Percentiles rank a stretch among this genome's conserved stretches.
phyloP scores from a whole-genome alignment of 2,888 invertebrate species.

The Drosophila mimica region DNA sequence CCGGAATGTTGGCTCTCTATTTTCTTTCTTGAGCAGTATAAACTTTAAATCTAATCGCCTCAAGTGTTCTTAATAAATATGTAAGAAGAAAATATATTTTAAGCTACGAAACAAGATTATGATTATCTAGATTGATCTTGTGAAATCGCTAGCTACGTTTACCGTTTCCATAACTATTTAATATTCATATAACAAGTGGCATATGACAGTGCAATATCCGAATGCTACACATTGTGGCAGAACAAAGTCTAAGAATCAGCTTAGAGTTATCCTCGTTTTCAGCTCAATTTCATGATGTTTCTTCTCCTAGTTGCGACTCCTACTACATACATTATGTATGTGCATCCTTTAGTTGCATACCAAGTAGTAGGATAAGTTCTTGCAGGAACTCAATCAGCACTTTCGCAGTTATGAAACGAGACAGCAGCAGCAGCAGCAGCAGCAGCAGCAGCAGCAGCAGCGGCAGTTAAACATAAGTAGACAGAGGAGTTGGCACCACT shows the following conservation, averaged over 20 bases:
- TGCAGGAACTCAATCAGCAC: constrained; percentile 63
- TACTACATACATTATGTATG: background rate
- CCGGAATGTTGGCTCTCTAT: background rate
- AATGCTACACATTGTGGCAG: background rate
- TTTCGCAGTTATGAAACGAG: constrained; percentile 58
- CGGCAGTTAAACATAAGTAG: constrained; percentile 37
- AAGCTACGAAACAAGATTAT: background rate
- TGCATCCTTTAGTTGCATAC: constrained; percentile 7
- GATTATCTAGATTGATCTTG: background rate
- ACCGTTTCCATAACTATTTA: background rate
- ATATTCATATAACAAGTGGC: background rate
- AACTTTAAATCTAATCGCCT: background rate
- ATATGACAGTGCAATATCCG: background rate
- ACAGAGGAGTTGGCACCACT: constrained; percentile 25
- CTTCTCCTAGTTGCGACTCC: constrained; percentile 16
- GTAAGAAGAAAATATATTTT: background rate
- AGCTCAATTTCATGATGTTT: constrained; percentile 45
- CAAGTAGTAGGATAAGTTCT: constrained; percentile 47
- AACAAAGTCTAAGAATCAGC: background rate
- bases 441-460: constrained; percentile 35
- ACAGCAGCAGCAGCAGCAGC: constrained; percentile 38
- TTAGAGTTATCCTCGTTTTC: constrained; percentile 19
- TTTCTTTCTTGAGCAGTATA: background rate
- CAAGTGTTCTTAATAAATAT: background rate
- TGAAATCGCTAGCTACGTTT: background rate